Evolutionary conservation across 2,797 vertebrate species (phyloP).

Genomic region (Argentina silus): DNA sequence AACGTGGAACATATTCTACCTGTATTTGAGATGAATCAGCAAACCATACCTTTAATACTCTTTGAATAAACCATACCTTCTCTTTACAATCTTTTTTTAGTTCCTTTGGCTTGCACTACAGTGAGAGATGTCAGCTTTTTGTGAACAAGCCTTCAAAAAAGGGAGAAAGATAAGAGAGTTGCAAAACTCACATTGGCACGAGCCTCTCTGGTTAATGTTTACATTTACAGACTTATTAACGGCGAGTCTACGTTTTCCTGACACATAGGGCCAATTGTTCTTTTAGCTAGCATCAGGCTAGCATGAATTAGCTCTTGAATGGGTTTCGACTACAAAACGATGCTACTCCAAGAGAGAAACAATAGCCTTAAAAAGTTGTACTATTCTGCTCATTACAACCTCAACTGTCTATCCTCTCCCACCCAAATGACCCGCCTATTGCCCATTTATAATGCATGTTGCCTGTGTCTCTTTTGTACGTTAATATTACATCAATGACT

Average conservation of each 20-base stretch:
- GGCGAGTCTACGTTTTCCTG: no score
- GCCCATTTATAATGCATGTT: constrained; percentile 6
- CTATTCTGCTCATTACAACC: not conserved
- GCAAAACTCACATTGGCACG: not conserved
- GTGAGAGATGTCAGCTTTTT: not conserved
- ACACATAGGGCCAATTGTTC: no score
- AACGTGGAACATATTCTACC: not conserved
- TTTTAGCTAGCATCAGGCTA: no score
- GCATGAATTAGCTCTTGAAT: no score
- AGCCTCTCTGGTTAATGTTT: no score
- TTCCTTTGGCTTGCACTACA: not conserved
- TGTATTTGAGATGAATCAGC: not conserved
- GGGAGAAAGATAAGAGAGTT: not conserved
- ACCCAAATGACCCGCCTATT: constrained; percentile 1
- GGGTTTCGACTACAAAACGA: no score
- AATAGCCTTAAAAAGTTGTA: no score
- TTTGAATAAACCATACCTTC: not conserved
- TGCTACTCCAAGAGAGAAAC: no score
- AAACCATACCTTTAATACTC: not conserved
- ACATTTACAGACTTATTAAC: no score
- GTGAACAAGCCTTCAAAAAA: not conserved
- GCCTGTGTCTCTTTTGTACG: not conserved
- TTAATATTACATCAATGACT: constrained; percentile 4
- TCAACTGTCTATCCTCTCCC: not conserved
- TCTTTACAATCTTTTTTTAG: no score